phyloP scores from a whole-genome alignment of 92 coral and sea anemone genomes.

The Zoanthus gigantus region DNA sequence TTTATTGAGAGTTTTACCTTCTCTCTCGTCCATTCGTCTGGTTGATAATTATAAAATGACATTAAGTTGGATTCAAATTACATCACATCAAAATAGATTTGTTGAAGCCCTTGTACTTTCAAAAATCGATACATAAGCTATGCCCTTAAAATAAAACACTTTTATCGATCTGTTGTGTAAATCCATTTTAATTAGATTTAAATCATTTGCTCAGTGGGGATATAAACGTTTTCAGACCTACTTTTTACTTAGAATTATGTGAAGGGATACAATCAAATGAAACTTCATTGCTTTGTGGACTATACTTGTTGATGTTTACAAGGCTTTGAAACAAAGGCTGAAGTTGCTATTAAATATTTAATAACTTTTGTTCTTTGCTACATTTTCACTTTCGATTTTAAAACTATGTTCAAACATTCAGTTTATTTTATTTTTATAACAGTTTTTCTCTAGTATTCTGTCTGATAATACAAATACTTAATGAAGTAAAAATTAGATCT shows the following conservation, averaged over 20 bases:
- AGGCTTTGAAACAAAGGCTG: conserved; percentile 40
- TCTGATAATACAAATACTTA: not conserved
- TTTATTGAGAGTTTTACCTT: not conserved
- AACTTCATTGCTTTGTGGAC: not conserved
- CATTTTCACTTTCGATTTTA: not conserved
- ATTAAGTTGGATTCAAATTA: not conserved
- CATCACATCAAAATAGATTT: not conserved
- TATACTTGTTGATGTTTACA: not conserved
- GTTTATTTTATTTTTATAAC: no score
- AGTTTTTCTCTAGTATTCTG: not conserved
- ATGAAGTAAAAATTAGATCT: not conserved
- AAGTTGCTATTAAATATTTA: conserved; percentile 28
- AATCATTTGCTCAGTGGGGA: not conserved
- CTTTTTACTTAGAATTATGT: not conserved
- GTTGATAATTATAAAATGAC: not conserved
- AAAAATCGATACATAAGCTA: not conserved
- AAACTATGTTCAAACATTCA: not conserved
- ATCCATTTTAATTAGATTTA: not conserved
- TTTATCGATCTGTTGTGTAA: no score
- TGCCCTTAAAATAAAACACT: not conserved
- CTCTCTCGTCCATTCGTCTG: not conserved
- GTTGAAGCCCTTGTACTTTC: not conserved
- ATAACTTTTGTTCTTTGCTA: not conserved
- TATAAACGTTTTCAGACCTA: not conserved
- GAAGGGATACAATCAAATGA: not conserved